These are phyloP conservation scores for Tipula unca DNA, from an alignment of 2,888 invertebrate genomes.

Conservation along the genomic window DNA sequence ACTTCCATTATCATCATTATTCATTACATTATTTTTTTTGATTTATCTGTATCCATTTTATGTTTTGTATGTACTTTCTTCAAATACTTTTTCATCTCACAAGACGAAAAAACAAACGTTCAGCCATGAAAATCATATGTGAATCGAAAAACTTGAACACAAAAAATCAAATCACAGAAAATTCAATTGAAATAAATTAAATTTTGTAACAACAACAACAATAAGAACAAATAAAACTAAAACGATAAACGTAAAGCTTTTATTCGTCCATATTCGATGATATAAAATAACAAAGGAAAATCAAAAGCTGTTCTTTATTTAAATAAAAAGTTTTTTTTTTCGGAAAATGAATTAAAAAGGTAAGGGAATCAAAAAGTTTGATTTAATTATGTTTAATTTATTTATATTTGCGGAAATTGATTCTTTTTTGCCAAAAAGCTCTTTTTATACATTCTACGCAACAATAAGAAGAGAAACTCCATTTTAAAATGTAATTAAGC, in stretches of 20 bases:
- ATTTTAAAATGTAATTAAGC: not conserved
- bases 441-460: not conserved
- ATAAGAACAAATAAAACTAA: not conserved
- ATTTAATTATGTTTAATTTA: not conserved
- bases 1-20: not conserved
- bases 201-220: not conserved
- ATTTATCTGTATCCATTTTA: not conserved
- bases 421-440: not conserved
- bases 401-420: not conserved
- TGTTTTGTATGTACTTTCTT: not conserved
- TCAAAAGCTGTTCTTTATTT: not conserved
- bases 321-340: not conserved
- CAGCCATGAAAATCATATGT: not conserved
- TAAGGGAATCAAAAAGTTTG: not conserved
- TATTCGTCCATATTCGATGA: not conserved
- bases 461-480: not conserved
- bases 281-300: not conserved
- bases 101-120: not conserved
- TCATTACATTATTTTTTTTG: not conserved
- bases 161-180: not conserved
- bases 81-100: not conserved
- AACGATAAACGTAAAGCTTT: not conserved
- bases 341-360: not conserved
- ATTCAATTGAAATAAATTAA: slow-evolving; percentile 8
- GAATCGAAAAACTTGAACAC: not conserved